Evolutionary conservation across 1,140 invertebrate species (phyloP), one percentile per base, ranked within the genome.

Genomic region (Steinernema feltiae): DNA sequence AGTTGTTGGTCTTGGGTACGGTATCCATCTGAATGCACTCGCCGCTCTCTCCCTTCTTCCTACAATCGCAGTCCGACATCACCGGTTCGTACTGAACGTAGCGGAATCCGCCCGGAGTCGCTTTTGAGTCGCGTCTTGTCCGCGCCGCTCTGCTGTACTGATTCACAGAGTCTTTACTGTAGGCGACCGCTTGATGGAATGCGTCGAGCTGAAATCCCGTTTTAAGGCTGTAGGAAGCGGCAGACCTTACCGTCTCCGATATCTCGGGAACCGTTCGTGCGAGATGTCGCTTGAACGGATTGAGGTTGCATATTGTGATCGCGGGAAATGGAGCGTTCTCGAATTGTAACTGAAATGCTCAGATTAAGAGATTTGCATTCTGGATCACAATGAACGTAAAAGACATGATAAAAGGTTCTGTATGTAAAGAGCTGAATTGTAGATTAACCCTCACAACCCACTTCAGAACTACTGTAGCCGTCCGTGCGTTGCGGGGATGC

Each of bases 61-160:
- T 70, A 73, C 83, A 85, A 21, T 79, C 76, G 75, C 83, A 85
- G 71, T 86, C 83, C 1, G 82, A 84, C 69, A 81, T 76, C 1
- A 85, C 81, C 17, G 83, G 83, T 70, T 84, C 83, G 53, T 79
- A 81, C 75, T 85, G 83, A 1, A 85, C 83, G 41, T 85, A 84
- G 30, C 84, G 75, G 72, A 84, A 83, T 0, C 82, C 82, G 1
- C 83, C 82, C 76, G 32, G 71, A 84, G 30, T 78, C 2, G 77
- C 27, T 18, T 17, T 79, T 0, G 41, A 48, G 30, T 78, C 48
- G 69, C 74, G 27, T 24, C 74, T 12, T 46, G 18, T 71, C 30
- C 78, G 31, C 32, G 70, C 75, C 24, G 32, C 21, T 17, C 78
- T 46, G 3, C 12, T 32, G 41, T 24, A 29, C 15, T 78, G 31